Evolutionary conservation across 2,113 vertebrate species (phyloP).

Genomic region (Tonatia bakeri): DNA sequence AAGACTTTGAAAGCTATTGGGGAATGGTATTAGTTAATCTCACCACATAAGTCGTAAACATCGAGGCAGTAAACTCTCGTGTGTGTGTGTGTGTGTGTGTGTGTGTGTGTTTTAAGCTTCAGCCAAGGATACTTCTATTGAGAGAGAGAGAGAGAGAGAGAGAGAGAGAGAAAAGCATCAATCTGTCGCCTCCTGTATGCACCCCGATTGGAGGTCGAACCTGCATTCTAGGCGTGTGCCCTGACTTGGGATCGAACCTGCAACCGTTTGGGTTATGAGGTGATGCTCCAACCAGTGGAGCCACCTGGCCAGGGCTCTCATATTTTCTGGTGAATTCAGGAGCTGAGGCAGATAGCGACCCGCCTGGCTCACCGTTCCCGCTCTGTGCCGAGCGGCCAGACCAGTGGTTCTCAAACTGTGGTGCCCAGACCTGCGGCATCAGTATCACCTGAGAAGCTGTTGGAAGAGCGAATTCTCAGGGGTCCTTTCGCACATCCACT

Average conservation of each 20-base stretch:
- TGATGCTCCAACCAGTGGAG: no score
- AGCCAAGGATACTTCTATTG: no score
- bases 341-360: not conserved
- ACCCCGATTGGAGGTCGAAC: no score
- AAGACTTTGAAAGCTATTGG: not conserved
- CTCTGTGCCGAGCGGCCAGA: rapidly evolving
- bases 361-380: rapidly evolving
- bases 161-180: no score
- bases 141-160: no score
- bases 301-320: not conserved
- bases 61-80: not conserved
- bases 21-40: not conserved
- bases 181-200: no score
- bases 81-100: no score
- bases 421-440: rapidly evolving
- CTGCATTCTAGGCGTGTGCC: no score
- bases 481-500: not conserved
- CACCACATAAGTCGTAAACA: not conserved
- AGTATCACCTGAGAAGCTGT: not conserved
- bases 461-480: not conserved
- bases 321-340: no score
- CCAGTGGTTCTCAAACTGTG: not conserved
- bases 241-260: no score
- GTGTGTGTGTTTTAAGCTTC: no score
- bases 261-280: no score